These are phyloP conservation scores for Balanococcus diminutus DNA, from an alignment of 2,888 invertebrate genomes.

Conservation along the genomic window DNA sequence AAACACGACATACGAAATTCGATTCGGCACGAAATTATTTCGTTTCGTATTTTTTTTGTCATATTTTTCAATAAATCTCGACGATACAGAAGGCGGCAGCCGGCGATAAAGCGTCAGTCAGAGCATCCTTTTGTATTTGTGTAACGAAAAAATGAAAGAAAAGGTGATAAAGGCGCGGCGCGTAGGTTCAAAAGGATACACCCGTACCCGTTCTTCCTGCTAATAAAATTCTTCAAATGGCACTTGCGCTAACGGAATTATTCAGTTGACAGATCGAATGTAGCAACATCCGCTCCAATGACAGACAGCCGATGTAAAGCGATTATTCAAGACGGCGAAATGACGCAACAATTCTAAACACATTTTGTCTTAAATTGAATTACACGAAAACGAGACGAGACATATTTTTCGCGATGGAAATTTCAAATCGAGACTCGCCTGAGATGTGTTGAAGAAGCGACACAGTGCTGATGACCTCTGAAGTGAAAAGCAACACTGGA, in stretches of 20 bases:
- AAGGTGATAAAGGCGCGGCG: not conserved
- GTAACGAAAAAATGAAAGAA: too few relatives aligned
- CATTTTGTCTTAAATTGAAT: not conserved
- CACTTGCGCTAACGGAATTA: not conserved
- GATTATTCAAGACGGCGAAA: not conserved
- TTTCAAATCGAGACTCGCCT: too few relatives aligned
- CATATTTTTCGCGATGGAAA: too few relatives aligned
- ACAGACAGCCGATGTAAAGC: not conserved
- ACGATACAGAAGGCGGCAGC: not conserved
- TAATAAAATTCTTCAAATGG: not conserved
- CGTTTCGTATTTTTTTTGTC: not conserved
- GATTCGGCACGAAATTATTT: not conserved
- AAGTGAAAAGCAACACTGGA: too few relatives aligned
- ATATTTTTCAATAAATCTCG: not conserved
- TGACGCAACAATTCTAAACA: not conserved
- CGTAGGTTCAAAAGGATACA: not conserved
- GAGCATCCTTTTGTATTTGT: not conserved
- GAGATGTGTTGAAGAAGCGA: too few relatives aligned
- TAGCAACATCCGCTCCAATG: not conserved
- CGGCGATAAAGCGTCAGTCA: not conserved
- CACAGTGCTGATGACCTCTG: too few relatives aligned
- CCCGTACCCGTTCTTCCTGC: not conserved
- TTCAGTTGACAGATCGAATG: not conserved
- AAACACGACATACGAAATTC: not conserved
- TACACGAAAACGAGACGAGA: not conserved